Evolutionary conservation across 2,113 vertebrate genomes (phyloP).

Genomic region (Ptychochromis oligacanthus): DNA sequence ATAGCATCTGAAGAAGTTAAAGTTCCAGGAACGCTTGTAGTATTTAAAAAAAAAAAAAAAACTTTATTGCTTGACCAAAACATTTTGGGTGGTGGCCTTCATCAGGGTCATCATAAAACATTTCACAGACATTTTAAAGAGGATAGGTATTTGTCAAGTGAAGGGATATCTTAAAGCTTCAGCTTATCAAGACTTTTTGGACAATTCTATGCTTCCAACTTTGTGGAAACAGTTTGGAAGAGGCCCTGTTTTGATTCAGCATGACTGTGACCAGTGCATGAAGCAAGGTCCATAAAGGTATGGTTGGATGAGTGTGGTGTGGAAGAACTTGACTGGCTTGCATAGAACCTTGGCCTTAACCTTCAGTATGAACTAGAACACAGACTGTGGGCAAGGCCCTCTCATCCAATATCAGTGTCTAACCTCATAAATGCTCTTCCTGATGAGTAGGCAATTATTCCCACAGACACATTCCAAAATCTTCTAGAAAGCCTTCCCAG

Average conservation of each 20-base stretch:
- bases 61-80: not conserved
- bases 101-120: not conserved
- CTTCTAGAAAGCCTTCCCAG: not conserved
- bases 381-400: too few species aligned
- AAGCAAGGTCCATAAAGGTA: not conserved
- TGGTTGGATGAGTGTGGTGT: not conserved
- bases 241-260: not conserved
- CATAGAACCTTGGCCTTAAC: too few species aligned
- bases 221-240: not conserved
- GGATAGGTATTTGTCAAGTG: not conserved
- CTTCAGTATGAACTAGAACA: too few species aligned
- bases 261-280: not conserved
- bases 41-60: not conserved
- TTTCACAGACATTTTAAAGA: not conserved
- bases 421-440: not conserved
- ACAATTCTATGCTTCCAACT: not conserved
- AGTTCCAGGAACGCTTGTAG: not conserved
- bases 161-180: not conserved
- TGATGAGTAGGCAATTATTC: not conserved
- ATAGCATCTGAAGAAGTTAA: too few species aligned
- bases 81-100: not conserved
- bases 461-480: not conserved
- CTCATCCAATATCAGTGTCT: not conserved
- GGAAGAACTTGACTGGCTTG: too few species aligned
- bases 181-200: not conserved